Conservation (phyloP, 2,888 invertebrate genomes). For the Habroteleia sp. region DNA sequence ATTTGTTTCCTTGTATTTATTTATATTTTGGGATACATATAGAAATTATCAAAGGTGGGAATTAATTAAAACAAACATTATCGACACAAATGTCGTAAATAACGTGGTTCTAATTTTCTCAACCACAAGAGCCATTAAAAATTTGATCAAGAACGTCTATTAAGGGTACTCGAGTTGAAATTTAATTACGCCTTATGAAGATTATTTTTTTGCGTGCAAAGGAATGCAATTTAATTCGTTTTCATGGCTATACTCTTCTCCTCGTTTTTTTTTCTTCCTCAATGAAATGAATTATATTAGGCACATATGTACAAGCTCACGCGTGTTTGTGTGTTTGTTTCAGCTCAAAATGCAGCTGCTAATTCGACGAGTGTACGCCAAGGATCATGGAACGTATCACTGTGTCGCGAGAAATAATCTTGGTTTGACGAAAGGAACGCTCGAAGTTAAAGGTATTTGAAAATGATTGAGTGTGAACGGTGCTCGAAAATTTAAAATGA, state of each 20-base stretch:
- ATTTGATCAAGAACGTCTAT: too few species aligned
- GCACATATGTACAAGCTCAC: neutral
- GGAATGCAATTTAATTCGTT: conserved; percentile 37
- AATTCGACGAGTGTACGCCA: conserved; percentile 85
- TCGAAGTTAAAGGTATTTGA: conserved; percentile 85
- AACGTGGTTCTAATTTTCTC: too few species aligned
- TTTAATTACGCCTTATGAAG: conserved; percentile 29
- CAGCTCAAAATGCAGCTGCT: conserved; percentile 90
- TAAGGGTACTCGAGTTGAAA: conserved; percentile 20
- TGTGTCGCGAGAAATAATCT: conserved; percentile 93
- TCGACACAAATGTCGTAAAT: too few species aligned
- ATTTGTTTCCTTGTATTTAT: too few species aligned
- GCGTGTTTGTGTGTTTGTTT: conserved; percentile 64
- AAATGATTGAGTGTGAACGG: too few species aligned
- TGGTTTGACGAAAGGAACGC: conserved; percentile 88
- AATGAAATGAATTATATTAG: conserved; percentile 3
- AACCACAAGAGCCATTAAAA: too few species aligned
- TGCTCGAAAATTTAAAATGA: too few species aligned
- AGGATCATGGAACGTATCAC: conserved; percentile 89
- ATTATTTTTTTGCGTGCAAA: conserved; percentile 17
- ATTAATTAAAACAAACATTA: too few species aligned
- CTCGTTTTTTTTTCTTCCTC: conserved; percentile 4
- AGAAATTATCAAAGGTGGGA: too few species aligned
- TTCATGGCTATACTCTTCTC: conserved; percentile 9
- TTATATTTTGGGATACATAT: too few species aligned